phyloP scores from a whole-genome alignment of 1,140 invertebrate genomes.

The Heliothis virescens region DNA sequence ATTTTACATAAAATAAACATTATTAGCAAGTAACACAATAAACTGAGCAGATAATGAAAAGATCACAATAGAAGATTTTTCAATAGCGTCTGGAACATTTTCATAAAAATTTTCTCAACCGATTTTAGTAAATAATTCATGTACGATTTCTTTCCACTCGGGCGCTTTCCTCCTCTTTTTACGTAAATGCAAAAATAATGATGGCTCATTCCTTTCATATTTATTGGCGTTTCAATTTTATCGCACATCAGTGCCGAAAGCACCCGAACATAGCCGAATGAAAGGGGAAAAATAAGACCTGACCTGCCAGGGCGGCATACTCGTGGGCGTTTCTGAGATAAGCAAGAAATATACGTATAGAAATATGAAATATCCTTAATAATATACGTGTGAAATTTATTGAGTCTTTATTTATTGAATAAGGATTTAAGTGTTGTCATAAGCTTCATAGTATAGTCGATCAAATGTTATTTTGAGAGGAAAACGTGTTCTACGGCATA shows the following conservation, averaged over 20 bases:
- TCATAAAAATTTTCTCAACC: neutral
- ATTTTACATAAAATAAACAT: neutral
- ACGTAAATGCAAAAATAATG: conserved; percentile 51
- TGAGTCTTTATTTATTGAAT: conserved; percentile 14
- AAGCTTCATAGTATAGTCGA: too few species aligned
- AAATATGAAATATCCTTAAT: conserved; percentile 38
- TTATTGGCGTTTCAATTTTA: conserved; percentile 52
- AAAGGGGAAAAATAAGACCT: conserved; percentile 46
- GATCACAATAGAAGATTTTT: conserved; percentile 8
- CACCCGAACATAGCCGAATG: conserved; percentile 3
- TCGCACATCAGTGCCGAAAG: conserved; percentile 42
- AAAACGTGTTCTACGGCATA: too few species aligned
- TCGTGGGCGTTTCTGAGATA: conserved; percentile 51
- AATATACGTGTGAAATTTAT: conserved; percentile 20
- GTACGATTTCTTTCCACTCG: conserved; percentile 21
- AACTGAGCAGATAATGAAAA: neutral
- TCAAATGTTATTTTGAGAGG: too few species aligned
- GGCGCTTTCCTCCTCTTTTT: neutral
- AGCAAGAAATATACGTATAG: conserved; percentile 29
- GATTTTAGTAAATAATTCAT: conserved; percentile 6
- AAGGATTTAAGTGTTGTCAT: neutral
- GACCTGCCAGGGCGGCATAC: conserved; percentile 40
- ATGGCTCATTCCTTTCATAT: conserved; percentile 49
- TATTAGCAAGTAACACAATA: neutral
- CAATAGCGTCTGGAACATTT: conserved; percentile 17